Evolutionary conservation across 2,888 invertebrate genomes (phyloP).

Genomic region (Cantharis flavilabris): DNA sequence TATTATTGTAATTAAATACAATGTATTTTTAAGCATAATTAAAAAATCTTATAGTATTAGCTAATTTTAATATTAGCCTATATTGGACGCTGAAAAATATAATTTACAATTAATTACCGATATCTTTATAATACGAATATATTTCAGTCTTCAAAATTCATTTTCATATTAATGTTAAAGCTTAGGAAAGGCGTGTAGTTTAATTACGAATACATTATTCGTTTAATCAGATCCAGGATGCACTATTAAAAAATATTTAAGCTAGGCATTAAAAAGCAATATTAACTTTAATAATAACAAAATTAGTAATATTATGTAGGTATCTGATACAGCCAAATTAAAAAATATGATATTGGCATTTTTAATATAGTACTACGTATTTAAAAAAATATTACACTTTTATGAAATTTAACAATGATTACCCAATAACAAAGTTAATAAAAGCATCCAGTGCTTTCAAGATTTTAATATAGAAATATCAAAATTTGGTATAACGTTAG

Average conservation of each 20-base stretch:
- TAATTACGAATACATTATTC: constrained; percentile 21
- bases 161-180: constrained; percentile 33
- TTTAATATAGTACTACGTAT: neutral
- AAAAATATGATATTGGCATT: neutral
- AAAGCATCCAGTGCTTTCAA: neutral
- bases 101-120: neutral
- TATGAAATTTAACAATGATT: neutral
- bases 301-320: neutral
- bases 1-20: neutral
- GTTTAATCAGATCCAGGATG: constrained; percentile 36
- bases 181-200: constrained; percentile 36
- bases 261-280: neutral
- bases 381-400: neutral
- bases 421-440: neutral
- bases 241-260: neutral
- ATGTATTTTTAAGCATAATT: neutral
- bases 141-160: constrained; percentile 33
- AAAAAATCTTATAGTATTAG: neutral
- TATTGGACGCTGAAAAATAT: constrained; percentile 1
- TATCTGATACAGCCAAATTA: neutral
- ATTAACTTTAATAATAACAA: neutral
- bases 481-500: neutral
- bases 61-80: neutral
- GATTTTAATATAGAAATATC: neutral
- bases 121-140: constrained; percentile 10